Percentiles rank a stretch among this genome's conserved stretches.
Conservation (phyloP, 2,113 vertebrate genomes). For the Uria aalge region DNA sequence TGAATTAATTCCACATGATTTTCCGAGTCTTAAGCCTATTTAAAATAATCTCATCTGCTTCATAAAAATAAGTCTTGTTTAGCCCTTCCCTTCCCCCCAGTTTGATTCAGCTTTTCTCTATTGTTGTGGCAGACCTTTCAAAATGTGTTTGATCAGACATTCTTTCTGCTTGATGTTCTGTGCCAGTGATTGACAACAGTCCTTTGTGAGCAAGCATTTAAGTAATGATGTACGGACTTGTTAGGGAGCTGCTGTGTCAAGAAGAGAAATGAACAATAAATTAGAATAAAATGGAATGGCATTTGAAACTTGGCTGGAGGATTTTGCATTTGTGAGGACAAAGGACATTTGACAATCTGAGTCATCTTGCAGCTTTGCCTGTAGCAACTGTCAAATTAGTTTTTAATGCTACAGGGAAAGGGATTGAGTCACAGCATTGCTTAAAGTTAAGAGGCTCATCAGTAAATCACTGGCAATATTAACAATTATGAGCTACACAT, state of each 20-base stretch:
- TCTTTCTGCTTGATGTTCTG: background rate
- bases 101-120: background rate
- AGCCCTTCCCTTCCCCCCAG: background rate
- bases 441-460: conserved; percentile 54
- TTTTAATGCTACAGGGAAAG: conserved; percentile 62
- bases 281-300: conserved; percentile 52
- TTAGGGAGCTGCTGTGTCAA: conserved; percentile 17
- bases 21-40: background rate
- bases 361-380: conserved; percentile 63
- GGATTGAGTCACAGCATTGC: conserved; percentile 51
- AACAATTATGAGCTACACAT: conserved; percentile 40
- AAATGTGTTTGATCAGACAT: background rate
- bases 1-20: background rate
- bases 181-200: conserved; percentile 7
- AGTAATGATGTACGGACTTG: background rate
- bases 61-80: background rate
- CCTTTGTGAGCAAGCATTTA: conserved; percentile 5
- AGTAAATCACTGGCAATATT: conserved; percentile 54
- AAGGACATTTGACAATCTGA: conserved; percentile 71
- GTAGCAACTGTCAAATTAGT: conserved; percentile 71
- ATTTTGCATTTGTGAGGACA: conserved; percentile 60
- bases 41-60: conserved; percentile 1
- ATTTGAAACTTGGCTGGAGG: conserved; percentile 46
- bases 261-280: conserved; percentile 55
- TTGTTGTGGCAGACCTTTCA: conserved; percentile 31